Base-by-base conservation (phyloP, 2,888 invertebrate genomes). In the Cyaniris semiargus region DNA sequence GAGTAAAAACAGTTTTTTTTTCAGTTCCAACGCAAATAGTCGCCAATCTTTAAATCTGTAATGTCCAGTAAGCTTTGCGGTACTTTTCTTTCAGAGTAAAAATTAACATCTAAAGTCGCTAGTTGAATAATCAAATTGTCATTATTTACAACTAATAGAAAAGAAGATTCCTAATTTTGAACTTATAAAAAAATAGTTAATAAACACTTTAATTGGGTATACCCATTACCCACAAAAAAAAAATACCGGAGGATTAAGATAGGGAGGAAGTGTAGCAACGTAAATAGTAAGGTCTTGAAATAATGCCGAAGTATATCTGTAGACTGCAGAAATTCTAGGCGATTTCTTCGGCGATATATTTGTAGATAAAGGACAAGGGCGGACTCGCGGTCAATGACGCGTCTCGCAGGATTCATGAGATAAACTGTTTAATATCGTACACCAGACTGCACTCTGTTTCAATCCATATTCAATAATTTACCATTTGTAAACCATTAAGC, bases 341-440 rank as follows among this genome's bases (percentile, higher is more conserved):
- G 58, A 72, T 56, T 56, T 76, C 78, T 78, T 80, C 78, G 80
- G 78, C 81, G 78, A 79, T 79, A 80, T 79, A 80, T 89, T 88
- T 89, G 86, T 89, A 87, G 88, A 88, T 87, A 90, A 89, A 90
- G 88, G 88, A 87, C 87, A 87, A 84, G 83, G 85, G 87, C 89
- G 84, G 90, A 92, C 91, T 91, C 89, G 85, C 86, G 87, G 85
- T 88, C 88, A 88, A 85, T 89, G 90, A 90, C 89, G 90, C 83
- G 85, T 80, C 80, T 81, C 78, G 71, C 77, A 77, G 70, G 81
- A 76, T 81, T 78, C 81, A 76, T 81, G 53, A 27, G 53, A 48
- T 44, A 23, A 13, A 21, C 27, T 74, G 72, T 44, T 44, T 21
- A 72, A 72, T 72, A 48, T 53, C 53, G 13, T 13, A 27, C 23